These are phyloP conservation scores for Hemithea aestivaria DNA, from an alignment of 2,888 invertebrate species.

Conservation along the genomic window DNA sequence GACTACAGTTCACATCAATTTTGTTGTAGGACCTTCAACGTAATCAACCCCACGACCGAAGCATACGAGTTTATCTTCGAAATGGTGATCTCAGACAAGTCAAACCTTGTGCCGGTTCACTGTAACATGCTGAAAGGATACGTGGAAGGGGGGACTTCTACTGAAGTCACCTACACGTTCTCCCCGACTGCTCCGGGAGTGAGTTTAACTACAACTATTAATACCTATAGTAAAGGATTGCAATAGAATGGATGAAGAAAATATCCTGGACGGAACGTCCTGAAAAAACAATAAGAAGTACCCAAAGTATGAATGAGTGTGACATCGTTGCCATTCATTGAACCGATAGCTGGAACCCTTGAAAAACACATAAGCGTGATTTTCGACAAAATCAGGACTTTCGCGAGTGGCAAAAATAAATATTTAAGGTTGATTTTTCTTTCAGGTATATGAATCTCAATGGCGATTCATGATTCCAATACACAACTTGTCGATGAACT, in stretches of 20 bases:
- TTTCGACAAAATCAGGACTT: no score
- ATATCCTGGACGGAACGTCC: no score
- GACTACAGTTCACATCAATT: background rate
- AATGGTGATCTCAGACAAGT: slow-evolving; percentile 65
- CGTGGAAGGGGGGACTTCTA: slow-evolving; percentile 79
- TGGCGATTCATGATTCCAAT: slow-evolving; percentile 82
- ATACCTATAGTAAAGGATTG: no score
- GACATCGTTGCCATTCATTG: no score
- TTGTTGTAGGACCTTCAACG: slow-evolving; percentile 75
- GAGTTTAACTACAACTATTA: no score
- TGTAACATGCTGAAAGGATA: slow-evolving; percentile 80
- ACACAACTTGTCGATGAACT: slow-evolving; percentile 72
- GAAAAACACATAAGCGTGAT: no score
- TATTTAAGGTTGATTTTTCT: slow-evolving; percentile 7
- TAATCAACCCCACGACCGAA: slow-evolving; percentile 83
- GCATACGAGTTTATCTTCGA: slow-evolving; percentile 80
- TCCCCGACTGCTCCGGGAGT: slow-evolving; percentile 80
- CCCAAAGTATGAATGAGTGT: no score
- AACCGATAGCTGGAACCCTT: no score
- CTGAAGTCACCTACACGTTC: slow-evolving; percentile 82
- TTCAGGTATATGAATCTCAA: slow-evolving; percentile 79
- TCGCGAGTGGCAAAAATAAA: no score
- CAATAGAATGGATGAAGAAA: no score
- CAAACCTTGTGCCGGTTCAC: slow-evolving; percentile 74
- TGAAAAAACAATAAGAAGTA: no score